Conservation (phyloP, 2,797 vertebrate genomes). For the Basileuterus tristriatus region DNA sequence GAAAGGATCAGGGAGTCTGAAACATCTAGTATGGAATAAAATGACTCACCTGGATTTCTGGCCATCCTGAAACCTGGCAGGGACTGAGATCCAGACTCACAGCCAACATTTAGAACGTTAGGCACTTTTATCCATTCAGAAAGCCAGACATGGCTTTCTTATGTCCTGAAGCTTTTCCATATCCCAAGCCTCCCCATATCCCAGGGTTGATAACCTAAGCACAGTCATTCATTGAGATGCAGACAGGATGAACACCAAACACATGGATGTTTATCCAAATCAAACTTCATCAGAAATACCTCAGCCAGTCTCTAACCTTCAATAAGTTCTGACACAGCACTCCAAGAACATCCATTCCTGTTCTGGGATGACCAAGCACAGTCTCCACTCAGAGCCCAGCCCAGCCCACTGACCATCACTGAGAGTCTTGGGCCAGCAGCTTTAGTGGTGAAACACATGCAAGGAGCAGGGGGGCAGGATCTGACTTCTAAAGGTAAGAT, state of each 20-base stretch:
- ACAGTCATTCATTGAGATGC: neutral
- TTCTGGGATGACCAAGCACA: neutral
- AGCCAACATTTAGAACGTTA: neutral
- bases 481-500: neutral
- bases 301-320: neutral
- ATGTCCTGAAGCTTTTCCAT: neutral
- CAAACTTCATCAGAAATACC: neutral
- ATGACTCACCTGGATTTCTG: neutral
- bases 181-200: neutral
- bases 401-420: neutral
- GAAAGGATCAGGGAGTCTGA: fast-evolving
- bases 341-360: neutral
- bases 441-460: neutral
- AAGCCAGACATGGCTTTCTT: neutral
- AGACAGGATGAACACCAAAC: neutral
- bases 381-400: neutral
- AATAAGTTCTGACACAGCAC: neutral
- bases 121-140: neutral
- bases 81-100: neutral
- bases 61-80: neutral
- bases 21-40: neutral
- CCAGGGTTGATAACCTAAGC: neutral
- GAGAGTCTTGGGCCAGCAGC: neutral
- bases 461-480: neutral
- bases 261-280: neutral